A percentile compares a stretch with the other conserved stretches of the same genome.
Evolutionary conservation across 2,113 vertebrate genomes (phyloP).

Genomic region (Dascyllus trimaculatus): DNA sequence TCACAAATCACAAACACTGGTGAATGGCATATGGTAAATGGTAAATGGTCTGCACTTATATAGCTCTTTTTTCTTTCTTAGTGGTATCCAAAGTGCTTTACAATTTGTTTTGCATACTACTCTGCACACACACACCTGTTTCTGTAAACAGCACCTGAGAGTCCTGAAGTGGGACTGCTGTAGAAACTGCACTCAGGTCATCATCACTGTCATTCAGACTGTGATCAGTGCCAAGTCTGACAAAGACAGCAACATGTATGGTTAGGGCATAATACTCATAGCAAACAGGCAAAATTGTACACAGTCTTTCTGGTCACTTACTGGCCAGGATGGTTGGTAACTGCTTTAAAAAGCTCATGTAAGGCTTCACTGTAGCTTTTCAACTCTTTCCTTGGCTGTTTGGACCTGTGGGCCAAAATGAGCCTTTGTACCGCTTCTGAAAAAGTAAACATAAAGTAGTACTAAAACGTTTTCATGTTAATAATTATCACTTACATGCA

Average conservation of each 20-base stretch:
- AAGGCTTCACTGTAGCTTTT: slow-evolving; percentile 58
- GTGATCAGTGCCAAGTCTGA: slow-evolving; percentile 45
- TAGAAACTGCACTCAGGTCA: slow-evolving; percentile 68
- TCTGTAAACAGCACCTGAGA: slow-evolving; percentile 75
- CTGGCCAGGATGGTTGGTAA: slow-evolving; percentile 49
- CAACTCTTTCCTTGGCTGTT: slow-evolving; percentile 27
- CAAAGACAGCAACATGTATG: neutral
- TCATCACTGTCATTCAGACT: slow-evolving; percentile 72
- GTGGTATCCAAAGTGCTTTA: too few relatives aligned
- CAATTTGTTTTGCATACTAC: too few relatives aligned
- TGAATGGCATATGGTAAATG: neutral
- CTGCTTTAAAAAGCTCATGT: slow-evolving; percentile 62
- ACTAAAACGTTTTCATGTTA: neutral
- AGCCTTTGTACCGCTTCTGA: slow-evolving; percentile 27
- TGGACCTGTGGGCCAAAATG: slow-evolving; percentile 3
- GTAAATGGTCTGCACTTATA: too few relatives aligned
- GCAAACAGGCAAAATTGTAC: neutral
- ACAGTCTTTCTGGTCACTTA: slow-evolving; percentile 22
- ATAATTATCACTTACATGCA: neutral
- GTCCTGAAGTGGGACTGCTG: slow-evolving; percentile 61
- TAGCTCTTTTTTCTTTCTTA: too few relatives aligned
- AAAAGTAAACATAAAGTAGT: neutral
- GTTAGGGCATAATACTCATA: neutral
- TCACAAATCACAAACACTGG: neutral
- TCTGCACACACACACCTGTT: slow-evolving; percentile 76